Evolutionary conservation across 2,113 vertebrate genomes (phyloP).

Genomic region (Scomber colias): DNA sequence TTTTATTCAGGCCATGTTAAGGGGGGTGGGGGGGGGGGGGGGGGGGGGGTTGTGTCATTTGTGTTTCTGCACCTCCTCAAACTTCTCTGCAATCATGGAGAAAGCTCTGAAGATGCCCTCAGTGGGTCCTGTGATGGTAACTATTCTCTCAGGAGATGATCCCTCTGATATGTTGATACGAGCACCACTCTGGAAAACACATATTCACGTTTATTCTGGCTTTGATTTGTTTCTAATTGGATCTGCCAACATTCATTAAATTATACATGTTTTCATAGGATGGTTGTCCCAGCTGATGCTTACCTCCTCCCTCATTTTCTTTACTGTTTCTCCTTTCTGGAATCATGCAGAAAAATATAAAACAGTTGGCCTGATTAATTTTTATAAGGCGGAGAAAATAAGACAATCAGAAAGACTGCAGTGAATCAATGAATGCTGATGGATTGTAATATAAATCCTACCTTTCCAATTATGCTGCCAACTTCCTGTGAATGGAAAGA

Average conservation of each 20-base stretch:
- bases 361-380: slow-evolving; percentile 34
- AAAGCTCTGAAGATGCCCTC: slow-evolving; percentile 95
- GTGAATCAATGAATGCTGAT: slow-evolving; percentile 27
- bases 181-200: slow-evolving; percentile 89
- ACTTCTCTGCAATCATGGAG: slow-evolving; percentile 95
- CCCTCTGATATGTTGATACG: slow-evolving; percentile 97
- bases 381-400: slow-evolving; percentile 2
- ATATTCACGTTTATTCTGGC: slow-evolving; percentile 24
- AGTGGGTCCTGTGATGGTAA: slow-evolving; percentile 94
- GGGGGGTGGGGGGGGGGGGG: too few relatives aligned
- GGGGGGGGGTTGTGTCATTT: not conserved
- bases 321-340: slow-evolving; percentile 96
- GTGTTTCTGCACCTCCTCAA: slow-evolving; percentile 89
- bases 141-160: slow-evolving; percentile 94
- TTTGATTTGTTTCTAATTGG: slow-evolving; percentile 12
- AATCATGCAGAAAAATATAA: slow-evolving; percentile 48
- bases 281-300: slow-evolving; percentile 61
- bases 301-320: slow-evolving; percentile 97
- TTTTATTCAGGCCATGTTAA: not conserved
- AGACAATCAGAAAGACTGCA: slow-evolving; percentile 2
- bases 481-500: slow-evolving; percentile 88
- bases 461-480: slow-evolving; percentile 96
- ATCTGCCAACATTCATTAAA: slow-evolving; percentile 12
- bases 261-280: not conserved
- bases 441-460: slow-evolving; percentile 67